These are phyloP conservation scores for Micropterix aruncella DNA, from an alignment of 2,888 invertebrate genomes.

Conservation along the genomic window DNA sequence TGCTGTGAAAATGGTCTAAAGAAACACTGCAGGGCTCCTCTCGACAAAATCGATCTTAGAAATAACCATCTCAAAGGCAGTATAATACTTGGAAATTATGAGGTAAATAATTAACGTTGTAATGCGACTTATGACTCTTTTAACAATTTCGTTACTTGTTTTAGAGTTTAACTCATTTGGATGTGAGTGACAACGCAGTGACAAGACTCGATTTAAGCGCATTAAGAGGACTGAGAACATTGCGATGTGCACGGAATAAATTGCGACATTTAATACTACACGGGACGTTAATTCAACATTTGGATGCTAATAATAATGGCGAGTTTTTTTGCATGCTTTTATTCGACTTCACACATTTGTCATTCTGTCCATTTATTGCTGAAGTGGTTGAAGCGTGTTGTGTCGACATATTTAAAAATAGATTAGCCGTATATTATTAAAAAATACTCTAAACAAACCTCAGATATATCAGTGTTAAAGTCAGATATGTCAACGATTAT, in stretches of 20 bases:
- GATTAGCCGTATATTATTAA: too few species aligned
- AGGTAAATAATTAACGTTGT: slow-evolving; percentile 39
- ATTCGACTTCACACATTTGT: neutral
- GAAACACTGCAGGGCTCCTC: slow-evolving; percentile 21
- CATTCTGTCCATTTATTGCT: neutral
- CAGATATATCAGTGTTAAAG: too few species aligned
- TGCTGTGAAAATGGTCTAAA: slow-evolving; percentile 1
- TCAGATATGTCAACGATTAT: too few species aligned
- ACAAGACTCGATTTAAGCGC: slow-evolving; percentile 72
- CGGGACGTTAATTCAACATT: slow-evolving; percentile 57
- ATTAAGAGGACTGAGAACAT: slow-evolving; percentile 57
- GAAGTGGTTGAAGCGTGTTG: neutral
- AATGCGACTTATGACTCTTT: too few species aligned
- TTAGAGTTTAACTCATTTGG: slow-evolving; percentile 25
- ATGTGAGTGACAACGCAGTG: slow-evolving; percentile 73
- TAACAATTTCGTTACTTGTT: neutral
- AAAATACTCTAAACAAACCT: too few species aligned
- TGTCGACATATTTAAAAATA: neutral
- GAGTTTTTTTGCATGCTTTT: slow-evolving; percentile 17
- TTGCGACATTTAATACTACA: slow-evolving; percentile 66
- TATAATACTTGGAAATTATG: slow-evolving; percentile 74
- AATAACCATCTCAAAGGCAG: slow-evolving; percentile 70
- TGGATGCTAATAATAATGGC: slow-evolving; percentile 75
- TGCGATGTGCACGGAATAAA: slow-evolving; percentile 65
- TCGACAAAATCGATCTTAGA: slow-evolving; percentile 61